Evolutionary conservation across 2,888 invertebrate genomes (phyloP), one percentile per base, ranked within the genome.

Genomic region (Isotomurus palustris): DNA sequence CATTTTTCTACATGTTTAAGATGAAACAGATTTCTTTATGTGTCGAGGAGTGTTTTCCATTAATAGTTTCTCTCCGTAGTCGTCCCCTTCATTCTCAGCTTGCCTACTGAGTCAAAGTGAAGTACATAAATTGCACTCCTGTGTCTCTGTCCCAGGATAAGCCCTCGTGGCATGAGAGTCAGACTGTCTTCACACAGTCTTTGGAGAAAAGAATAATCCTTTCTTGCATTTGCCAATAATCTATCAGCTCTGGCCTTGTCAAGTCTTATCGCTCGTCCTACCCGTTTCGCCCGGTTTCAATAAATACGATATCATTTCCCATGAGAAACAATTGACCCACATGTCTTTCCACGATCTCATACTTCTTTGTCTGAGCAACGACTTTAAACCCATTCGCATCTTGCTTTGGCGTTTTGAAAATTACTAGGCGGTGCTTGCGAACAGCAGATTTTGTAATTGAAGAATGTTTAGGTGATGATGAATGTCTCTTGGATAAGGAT

Each of bases 251-350:
- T 14, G 32, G 8, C 32, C 32, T 32, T 32, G 32, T 32, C 32
- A 32, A 32, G 8, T 10, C 14, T 8, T 32, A n/a, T n/a, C n/a
- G n/a, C n/a, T n/a, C n/a, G n/a, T n/a, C n/a, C n/a, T n/a, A n/a
- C n/a, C n/a, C n/a, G n/a, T n/a, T n/a, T 19, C n/a, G 40, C 40
- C n/a, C 22, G 3, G 62, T 59, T 53, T 66, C 66, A 58, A 66
- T 62, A 47, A 67, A 62, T 27, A 62, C 67, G 22, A 66, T 60
- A 53, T 64, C 66, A 60, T 69, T 67, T 43, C 69, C 69, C 56
- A 68, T 58, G 41, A 68, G 35, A 55, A 66, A 63, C 47, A 64
- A 58, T 56, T 68, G 66, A 47, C 59, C 60, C 43, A 66, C 59
- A 59, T 58, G 53, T 28, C 65, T 51, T 50, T 66, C 55, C 41